phyloP scores from a whole-genome alignment of 2,888 invertebrate species.

The Nomada lathburiana region DNA sequence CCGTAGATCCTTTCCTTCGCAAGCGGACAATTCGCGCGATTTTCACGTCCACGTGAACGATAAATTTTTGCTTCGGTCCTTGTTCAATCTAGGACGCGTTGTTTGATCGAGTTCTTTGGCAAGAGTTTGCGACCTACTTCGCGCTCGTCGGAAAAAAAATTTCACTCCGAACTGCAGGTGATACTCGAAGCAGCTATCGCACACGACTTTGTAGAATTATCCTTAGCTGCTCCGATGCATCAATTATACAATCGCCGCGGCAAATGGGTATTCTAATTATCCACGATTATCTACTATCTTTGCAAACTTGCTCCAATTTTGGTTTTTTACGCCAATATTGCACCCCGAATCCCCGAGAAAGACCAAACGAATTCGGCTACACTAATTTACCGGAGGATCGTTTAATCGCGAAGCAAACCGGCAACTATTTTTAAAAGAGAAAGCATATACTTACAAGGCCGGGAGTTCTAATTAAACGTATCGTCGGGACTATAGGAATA shows the following conservation, averaged over 20 bases:
- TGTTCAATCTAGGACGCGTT: no score
- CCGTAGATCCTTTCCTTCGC: background rate
- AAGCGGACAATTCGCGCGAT: background rate
- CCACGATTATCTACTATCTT: no score
- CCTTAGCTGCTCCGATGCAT: no score
- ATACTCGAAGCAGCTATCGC: slow-evolving; percentile 26
- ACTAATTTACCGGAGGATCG: background rate
- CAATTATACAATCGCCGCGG: no score
- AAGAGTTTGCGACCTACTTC: slow-evolving; percentile 57
- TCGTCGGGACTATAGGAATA: slow-evolving; percentile 20
- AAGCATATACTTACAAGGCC: slow-evolving; percentile 62
- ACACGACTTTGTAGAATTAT: background rate
- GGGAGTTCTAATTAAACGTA: slow-evolving; percentile 45
- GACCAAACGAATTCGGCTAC: background rate
- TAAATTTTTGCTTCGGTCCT: background rate
- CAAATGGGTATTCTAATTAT: no score
- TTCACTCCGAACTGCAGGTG: slow-evolving; percentile 42
- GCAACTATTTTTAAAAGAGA: slow-evolving; percentile 59
- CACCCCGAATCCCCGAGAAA: no score
- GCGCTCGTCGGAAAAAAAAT: slow-evolving; percentile 16
- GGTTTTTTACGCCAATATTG: no score
- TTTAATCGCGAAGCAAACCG: slow-evolving; percentile 19
- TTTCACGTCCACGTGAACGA: background rate
- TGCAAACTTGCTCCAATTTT: no score
- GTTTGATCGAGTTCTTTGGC: slow-evolving; percentile 32